Percentiles rank a stretch among this genome's conserved stretches.
phyloP scores from a whole-genome alignment of 1,140 invertebrate genomes.

The Eubasilissa regina region DNA sequence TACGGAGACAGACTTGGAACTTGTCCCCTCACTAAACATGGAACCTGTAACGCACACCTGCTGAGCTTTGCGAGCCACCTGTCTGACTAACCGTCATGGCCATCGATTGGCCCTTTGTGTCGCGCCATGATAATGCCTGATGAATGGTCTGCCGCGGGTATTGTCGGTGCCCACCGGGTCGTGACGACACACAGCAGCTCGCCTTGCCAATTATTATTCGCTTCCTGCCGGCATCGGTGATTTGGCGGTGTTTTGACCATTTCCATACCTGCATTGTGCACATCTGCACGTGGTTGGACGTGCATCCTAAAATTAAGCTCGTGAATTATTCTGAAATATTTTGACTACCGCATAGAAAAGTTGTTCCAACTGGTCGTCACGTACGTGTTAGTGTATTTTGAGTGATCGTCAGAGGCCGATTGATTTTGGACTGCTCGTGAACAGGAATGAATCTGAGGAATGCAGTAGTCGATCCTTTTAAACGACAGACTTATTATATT shows the following conservation, averaged over 20 bases:
- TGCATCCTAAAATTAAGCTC: neutral
- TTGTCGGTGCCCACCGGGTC: conserved; percentile 21
- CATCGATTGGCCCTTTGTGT: conserved; percentile 17
- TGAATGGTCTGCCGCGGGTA: neutral
- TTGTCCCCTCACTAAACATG: no score
- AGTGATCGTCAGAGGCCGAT: no score
- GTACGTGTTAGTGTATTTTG: no score
- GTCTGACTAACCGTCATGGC: conserved; percentile 18
- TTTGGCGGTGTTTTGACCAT: conserved; percentile 20
- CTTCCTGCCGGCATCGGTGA: conserved; percentile 1
- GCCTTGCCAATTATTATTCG: neutral
- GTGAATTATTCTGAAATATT: no score
- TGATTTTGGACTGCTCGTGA: no score
- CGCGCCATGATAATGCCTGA: neutral
- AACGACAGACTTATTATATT: no score
- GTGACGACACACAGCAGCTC: neutral
- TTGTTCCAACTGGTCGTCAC: no score
- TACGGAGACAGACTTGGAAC: no score
- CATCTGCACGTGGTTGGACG: conserved; percentile 7
- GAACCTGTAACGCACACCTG: no score
- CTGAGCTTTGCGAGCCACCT: neutral
- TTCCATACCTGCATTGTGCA: conserved; percentile 23
- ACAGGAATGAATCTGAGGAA: no score
- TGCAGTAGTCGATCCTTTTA: no score
- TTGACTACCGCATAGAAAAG: no score